These are phyloP conservation scores for Barbus barbus DNA, from an alignment of 2,113 vertebrate species.

Conservation along the genomic window DNA sequence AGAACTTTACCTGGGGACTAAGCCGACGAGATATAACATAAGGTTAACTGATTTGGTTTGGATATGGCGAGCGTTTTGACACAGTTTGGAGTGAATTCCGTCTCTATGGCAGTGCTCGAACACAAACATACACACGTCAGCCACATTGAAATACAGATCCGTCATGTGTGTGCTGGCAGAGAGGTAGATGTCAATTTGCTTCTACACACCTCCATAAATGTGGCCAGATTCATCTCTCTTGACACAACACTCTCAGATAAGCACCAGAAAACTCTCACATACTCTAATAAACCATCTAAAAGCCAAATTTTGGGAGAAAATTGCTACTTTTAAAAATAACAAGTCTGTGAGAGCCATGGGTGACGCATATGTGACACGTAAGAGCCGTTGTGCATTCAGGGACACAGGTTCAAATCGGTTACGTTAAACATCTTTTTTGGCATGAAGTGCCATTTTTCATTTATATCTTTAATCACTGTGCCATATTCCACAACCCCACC, in stretches of 20 bases:
- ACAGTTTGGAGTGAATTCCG: conserved; percentile 30
- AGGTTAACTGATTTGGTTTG: conserved; percentile 45
- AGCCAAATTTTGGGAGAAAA: background rate
- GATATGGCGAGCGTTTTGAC: conserved; percentile 29
- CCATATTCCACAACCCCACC: too few relatives aligned
- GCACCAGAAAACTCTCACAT: background rate
- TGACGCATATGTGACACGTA: background rate
- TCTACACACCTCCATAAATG: background rate
- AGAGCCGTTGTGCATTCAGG: background rate
- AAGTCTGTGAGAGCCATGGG: background rate
- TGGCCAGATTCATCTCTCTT: background rate
- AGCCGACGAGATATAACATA: conserved; percentile 45
- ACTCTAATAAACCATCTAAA: conserved; percentile 3
- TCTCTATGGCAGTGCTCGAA: conserved; percentile 20
- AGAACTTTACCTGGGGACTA: conserved; percentile 45
- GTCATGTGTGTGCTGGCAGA: background rate
- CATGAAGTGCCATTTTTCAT: background rate
- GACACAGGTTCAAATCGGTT: background rate
- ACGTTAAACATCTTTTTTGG: background rate
- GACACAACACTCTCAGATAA: conserved; percentile 12
- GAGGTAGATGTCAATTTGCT: background rate
- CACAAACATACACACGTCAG: background rate
- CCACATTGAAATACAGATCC: background rate
- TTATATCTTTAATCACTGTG: background rate
- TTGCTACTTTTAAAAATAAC: background rate